These are phyloP conservation scores for Popillia japonica DNA, from an alignment of 1,140 invertebrate genomes.

Conservation along the genomic window DNA sequence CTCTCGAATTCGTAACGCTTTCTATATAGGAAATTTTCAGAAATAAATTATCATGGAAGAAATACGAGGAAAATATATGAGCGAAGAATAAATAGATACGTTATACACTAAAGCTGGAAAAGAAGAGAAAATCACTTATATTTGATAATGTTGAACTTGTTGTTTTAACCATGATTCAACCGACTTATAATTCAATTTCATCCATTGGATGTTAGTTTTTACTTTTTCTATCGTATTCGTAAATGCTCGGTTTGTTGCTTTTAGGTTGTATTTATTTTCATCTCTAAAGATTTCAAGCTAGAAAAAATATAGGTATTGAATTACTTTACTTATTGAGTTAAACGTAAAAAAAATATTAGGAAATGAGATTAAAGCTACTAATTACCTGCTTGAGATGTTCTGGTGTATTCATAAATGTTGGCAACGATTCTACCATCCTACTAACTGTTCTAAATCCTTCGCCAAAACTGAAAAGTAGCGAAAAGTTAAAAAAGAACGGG, in stretches of 20 bases:
- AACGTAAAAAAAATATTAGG: too few species aligned
- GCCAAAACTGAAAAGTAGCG: slow-evolving; percentile 60
- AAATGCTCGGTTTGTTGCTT: slow-evolving; percentile 50
- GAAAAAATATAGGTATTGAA: slow-evolving; percentile 42
- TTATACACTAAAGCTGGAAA: neutral
- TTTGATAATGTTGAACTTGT: slow-evolving; percentile 38
- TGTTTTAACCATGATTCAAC: slow-evolving; percentile 55
- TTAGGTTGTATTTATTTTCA: slow-evolving; percentile 49
- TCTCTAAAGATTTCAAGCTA: slow-evolving; percentile 54
- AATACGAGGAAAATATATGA: neutral
- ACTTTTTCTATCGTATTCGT: slow-evolving; percentile 55
- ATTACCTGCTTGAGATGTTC: slow-evolving; percentile 55
- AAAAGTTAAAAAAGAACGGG: neutral
- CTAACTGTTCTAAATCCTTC: slow-evolving; percentile 64
- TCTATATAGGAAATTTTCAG: neutral
- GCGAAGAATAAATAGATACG: neutral
- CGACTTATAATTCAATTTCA: slow-evolving; percentile 55
- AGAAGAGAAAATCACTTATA: slow-evolving; percentile 4
- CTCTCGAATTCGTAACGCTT: neutral
- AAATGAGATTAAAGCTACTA: neutral
- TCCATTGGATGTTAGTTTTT: slow-evolving; percentile 55
- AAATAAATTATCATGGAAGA: slow-evolving; percentile 2
- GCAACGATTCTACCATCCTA: slow-evolving; percentile 62
- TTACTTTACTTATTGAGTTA: neutral
- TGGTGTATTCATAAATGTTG: slow-evolving; percentile 63